Evolutionary conservation across 2,113 vertebrate species (phyloP), one percentile per base, ranked within the genome.

Genomic region (Hemibagrus wyckioides): DNA sequence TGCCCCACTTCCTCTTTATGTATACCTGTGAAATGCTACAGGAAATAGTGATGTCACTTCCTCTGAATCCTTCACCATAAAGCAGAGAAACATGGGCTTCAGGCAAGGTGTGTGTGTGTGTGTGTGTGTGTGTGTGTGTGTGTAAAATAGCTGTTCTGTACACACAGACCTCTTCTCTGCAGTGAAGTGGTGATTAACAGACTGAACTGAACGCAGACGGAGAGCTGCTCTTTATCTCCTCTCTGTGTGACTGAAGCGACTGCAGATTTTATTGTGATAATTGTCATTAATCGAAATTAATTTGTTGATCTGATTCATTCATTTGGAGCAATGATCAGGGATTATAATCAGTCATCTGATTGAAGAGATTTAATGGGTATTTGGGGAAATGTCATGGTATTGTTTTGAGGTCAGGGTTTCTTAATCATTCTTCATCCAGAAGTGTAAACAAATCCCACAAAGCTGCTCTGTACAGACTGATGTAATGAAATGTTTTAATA

Each of bases 11-110:
- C 83, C 83, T 80, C 56, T 85, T 44, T 8, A 59, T 44, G 7
- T 81, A 41, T 56, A 36, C 52, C 14, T 75, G 33, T 14, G 33
- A 50, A 17, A 41, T 59, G 63, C 48, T 44, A 63, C 61, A 71
- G 69, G 83, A 85, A 85, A 85, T 77, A 67, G 8, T 73, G 75
- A 52, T 52, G 11, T 41, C 54, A 57, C 44, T 76, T 41, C 52
- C 36, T 48, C 67, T 59, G 25, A 61, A 33, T 44, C 13, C 71
- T 75, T 75, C 23, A 44, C 23, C 71, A 28, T 44, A 13, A 28
- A 25, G 33, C 36, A 75, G 44, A 25, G 21, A 5, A 44, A 75
- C 25, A 8, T 25, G 3, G 10, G 71, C 19, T 71, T 36, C 17
- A 13, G 11, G 73, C 28, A 25, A 7, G 23, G 39, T 75, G 71